Evolutionary conservation across 2,888 invertebrate species (phyloP), one percentile per base, ranked within the genome.

Genomic region (Smittia sp.): DNA sequence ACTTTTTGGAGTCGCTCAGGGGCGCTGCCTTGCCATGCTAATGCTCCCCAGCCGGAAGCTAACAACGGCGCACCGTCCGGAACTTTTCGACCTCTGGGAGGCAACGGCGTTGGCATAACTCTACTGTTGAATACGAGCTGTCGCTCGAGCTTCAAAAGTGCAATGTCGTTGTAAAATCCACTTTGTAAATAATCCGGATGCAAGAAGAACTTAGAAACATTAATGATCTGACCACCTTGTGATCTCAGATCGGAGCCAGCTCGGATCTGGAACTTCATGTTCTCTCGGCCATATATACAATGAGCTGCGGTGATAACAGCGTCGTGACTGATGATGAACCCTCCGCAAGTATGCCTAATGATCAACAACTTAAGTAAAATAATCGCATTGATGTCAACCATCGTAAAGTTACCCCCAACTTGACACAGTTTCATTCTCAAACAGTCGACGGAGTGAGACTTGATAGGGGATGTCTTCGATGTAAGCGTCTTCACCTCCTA

Each of bases 191-290:
- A 72, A 9, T 72, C 72, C 0, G 20, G 38, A 62, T 72, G 72
- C 9, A 62, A 15, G 7, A 58, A 13, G 1, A 72, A 13, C 20
- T 39, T 22, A n/a, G 18, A 39, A 6, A 62, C 72, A 18, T 58
- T 32, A 7, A 72, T 20, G n/a, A 62, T 0, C 39, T 72, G 72
- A n/a, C 72, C 72, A 22, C 72, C 72, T 72, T 72, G 72, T 11
- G 66, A 66, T 62, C 72, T 58, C 11, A 72, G 54, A 32, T 69
- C 69, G 32, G 69, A 69, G 6, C 69, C 69, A 25, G 69, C 69
- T 11, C 69, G 69, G 15, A 72, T 72, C 54, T 58, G 39, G 25
- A 62, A 38, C 11, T 62, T 63, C 15, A 22, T 1, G n/a, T 18
- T 63, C 20, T 63, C 63, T 3, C 63, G 63, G n/a, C 63, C 63